Base-by-base conservation (phyloP, 2,113 vertebrate genomes). In the Potamarius usumacintae region DNA sequence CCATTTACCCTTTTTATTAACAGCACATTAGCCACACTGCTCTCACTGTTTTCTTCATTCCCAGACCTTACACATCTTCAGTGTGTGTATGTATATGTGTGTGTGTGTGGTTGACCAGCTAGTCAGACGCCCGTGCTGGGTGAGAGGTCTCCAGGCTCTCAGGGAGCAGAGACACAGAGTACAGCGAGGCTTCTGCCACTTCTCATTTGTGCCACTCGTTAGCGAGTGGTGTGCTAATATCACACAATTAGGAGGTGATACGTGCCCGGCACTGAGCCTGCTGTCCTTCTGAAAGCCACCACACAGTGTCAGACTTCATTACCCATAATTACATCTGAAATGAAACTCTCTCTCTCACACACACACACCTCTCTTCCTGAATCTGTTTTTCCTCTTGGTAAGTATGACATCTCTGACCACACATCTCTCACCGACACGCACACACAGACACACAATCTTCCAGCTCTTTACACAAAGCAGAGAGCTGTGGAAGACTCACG, bases 241-340 rank as follows among this genome's bases (percentile, higher is more conserved):
- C 79, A 60, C 79, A 22, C 18, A 42, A 81, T 81, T 60, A 81
- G 57, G 57, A 58, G 57, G 79, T 60, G 79, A 81, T 81, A 60
- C 55, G 79, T 42, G 55, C 27, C 30, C 79, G 79, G 30, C 18
- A 11, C 79, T 58, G 27, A 60, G 79, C 71, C 69, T 58, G 83
- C 30, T 76, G 83, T 76, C 83, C 83, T 76, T 85, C 6, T 74
- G 30, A 85, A 76, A 81, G 14, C 79, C 57, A 60, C 22, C 76
- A 78, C 50, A 78, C 72, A 74, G 71, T 62, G 60, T 93, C 94
- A 93, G 92, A 84, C 85, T 91, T 89, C 58, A 91, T 94, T 93
- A 92, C 88, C 78, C 27, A 85, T 91, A 93, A 92, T 91, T 93
- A 92, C 86, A 58, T 57, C 55, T 82, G 91, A 93, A 89, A 90